Conservation (phyloP, 1,140 invertebrate genomes). For the Coptotermes formosanus region DNA sequence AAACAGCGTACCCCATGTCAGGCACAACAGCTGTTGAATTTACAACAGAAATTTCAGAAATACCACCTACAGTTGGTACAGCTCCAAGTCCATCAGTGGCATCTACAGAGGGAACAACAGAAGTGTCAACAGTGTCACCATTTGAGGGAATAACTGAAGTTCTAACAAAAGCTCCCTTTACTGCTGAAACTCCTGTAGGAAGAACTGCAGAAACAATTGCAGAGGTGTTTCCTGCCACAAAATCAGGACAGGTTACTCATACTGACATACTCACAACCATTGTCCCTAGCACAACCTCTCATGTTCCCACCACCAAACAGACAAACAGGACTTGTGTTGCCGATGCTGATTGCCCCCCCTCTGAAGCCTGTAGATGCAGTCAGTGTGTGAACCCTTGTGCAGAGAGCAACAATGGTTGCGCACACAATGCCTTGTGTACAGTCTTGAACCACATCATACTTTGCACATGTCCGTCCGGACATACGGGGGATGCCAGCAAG, state of each 20-base stretch:
- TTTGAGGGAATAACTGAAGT: slow-evolving; percentile 21
- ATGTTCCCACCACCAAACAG: neutral
- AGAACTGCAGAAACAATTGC: neutral
- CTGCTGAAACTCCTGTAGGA: neutral
- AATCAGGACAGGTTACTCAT: neutral
- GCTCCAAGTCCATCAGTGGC: too few relatives aligned
- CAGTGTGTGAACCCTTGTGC: slow-evolving; percentile 77
- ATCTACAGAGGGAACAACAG: too few relatives aligned
- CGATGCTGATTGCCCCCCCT: slow-evolving; percentile 81
- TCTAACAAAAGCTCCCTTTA: neutral
- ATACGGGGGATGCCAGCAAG: slow-evolving; percentile 59
- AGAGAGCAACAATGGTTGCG: slow-evolving; percentile 51
- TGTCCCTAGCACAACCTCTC: neutral
- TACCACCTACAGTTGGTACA: too few relatives aligned
- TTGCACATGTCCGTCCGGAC: slow-evolving; percentile 59
- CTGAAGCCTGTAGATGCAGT: slow-evolving; percentile 75
- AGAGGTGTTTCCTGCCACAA: neutral
- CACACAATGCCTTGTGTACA: slow-evolving; percentile 61
- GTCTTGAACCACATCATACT: slow-evolving; percentile 65
- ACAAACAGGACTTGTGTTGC: slow-evolving; percentile 59
- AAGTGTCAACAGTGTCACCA: neutral
- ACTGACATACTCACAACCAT: neutral
- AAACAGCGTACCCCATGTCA: neutral
- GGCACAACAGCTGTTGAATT: too few relatives aligned
- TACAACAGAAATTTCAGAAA: too few relatives aligned